Percentiles rank a stretch among this genome's conserved stretches.
phyloP scores from a whole-genome alignment of 2,888 invertebrate species.

The Choreutis nemorana region DNA sequence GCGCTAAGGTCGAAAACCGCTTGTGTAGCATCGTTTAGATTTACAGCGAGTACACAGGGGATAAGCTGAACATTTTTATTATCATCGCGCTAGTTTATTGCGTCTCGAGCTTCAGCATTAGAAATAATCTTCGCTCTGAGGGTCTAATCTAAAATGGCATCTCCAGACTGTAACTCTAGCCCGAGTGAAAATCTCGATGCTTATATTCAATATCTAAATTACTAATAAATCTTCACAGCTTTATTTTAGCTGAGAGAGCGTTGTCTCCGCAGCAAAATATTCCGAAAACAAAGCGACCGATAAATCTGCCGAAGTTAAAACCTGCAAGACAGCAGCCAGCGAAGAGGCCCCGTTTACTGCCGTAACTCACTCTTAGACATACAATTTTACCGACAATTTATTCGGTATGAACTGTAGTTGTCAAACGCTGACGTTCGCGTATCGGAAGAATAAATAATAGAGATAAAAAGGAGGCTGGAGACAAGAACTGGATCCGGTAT shows the following conservation, averaged over 20 bases:
- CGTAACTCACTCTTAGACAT: constrained; percentile 51
- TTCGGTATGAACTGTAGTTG: constrained; percentile 59
- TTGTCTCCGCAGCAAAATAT: too few relatives aligned
- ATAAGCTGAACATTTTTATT: constrained; percentile 58
- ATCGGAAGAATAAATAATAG: constrained; percentile 59
- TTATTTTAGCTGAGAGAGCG: constrained; percentile 16
- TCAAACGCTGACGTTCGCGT: constrained; percentile 58
- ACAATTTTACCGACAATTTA: constrained; percentile 57
- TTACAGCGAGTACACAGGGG: constrained; percentile 47
- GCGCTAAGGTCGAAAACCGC: constrained; percentile 45
- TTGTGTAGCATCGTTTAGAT: constrained; percentile 32
- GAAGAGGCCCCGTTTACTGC: constrained; percentile 41
- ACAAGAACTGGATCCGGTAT: constrained; percentile 40
- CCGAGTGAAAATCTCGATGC: neutral
- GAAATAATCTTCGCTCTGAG: constrained; percentile 46
- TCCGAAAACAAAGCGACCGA: constrained; percentile 37
- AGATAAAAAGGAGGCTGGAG: constrained; percentile 46
- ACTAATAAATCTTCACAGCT: too few relatives aligned
- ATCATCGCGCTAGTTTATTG: constrained; percentile 56
- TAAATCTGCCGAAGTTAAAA: constrained; percentile 40
- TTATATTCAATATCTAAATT: too few relatives aligned
- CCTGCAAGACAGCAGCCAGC: constrained; percentile 36
- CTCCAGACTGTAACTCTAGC: constrained; percentile 17
- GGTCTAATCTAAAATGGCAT: constrained; percentile 31
- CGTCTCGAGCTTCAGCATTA: constrained; percentile 50